phyloP scores from a whole-genome alignment of 1,140 invertebrate genomes.

The Neuroterus valhalla region DNA sequence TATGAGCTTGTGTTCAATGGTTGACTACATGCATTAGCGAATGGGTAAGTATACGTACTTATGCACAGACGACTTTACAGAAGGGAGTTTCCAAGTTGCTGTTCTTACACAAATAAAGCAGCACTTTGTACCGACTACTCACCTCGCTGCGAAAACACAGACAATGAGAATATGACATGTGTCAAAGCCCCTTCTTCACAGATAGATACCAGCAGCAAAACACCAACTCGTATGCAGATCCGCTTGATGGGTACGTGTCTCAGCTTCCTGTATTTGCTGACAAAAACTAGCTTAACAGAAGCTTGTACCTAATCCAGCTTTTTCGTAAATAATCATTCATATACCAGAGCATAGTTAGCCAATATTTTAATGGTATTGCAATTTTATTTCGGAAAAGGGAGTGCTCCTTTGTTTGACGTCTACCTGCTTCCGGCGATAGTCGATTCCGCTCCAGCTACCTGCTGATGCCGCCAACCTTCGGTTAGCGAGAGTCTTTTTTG shows the following conservation, averaged over 20 bases:
- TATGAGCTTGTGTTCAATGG: not conserved
- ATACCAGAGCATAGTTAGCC: no score
- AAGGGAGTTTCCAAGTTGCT: slow-evolving; percentile 64
- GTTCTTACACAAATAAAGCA: slow-evolving; percentile 75
- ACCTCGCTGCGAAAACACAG: slow-evolving; percentile 67
- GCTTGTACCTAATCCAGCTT: no score
- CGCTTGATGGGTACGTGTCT: slow-evolving; percentile 56
- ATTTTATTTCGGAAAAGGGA: no score
- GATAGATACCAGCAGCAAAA: slow-evolving; percentile 55
- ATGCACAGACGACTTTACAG: slow-evolving; percentile 51
- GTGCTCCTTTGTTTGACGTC: no score
- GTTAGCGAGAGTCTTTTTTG: no score
- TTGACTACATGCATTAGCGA: slow-evolving; percentile 53
- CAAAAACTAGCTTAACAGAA: not conserved
- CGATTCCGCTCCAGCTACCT: no score
- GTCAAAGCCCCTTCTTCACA: slow-evolving; percentile 58
- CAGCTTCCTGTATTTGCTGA: not conserved
- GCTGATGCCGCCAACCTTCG: no score
- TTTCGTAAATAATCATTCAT: no score
- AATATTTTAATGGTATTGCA: no score
- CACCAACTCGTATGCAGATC: slow-evolving; percentile 70
- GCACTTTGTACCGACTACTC: slow-evolving; percentile 72
- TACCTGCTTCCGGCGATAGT: no score
- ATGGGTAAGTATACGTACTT: slow-evolving; percentile 38
- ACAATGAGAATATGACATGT: slow-evolving; percentile 74